These are phyloP conservation scores for Scolopax rusticola DNA, from an alignment of 2,797 vertebrate species.

Conservation along the genomic window DNA sequence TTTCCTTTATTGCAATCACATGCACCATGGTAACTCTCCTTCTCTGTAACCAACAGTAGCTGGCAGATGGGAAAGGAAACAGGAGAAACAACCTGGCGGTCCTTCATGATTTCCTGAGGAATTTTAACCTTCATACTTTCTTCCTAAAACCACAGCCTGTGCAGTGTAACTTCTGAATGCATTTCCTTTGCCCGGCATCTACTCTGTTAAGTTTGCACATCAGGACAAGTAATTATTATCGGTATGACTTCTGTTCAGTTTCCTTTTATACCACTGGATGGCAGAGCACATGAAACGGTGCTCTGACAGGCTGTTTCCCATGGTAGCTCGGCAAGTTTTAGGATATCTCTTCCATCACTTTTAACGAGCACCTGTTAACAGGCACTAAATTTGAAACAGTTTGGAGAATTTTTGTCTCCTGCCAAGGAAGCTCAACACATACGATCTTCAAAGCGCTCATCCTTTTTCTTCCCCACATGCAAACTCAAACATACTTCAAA, in stretches of 20 bases:
- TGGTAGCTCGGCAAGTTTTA: rapidly evolving
- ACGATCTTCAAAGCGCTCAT: neutral
- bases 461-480: neutral
- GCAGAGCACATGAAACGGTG: neutral
- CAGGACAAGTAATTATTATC: neutral
- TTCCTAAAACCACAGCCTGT: neutral
- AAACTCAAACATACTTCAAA: neutral
- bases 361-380: neutral
- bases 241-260: neutral
- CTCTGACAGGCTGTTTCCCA: neutral
- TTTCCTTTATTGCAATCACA: neutral
- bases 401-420: neutral
- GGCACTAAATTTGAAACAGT: neutral
- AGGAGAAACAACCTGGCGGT: neutral
- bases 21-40: neutral
- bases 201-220: rapidly evolving
- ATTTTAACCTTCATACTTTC: neutral
- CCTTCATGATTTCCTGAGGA: neutral
- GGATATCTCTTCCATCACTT: neutral
- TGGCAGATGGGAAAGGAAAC: neutral
- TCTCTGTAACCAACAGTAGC: neutral
- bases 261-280: constrained; percentile 37
- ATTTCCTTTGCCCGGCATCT: neutral
- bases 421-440: neutral
- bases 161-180: neutral